Evolutionary conservation across 2,113 vertebrate genomes (phyloP).

Genomic region (Anolis sagrei): DNA sequence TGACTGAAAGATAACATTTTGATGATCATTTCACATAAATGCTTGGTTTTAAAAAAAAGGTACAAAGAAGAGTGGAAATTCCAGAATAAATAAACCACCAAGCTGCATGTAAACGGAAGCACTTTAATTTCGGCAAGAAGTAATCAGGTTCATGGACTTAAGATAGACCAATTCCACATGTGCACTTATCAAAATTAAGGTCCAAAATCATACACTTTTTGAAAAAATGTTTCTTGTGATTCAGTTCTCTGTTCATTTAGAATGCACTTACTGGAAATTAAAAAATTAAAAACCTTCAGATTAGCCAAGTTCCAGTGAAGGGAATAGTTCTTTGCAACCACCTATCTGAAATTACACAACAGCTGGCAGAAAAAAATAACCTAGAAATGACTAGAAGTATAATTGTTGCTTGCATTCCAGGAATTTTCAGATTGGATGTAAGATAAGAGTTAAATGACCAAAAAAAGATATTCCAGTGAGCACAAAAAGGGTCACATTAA

Average conservation of each 20-base stretch:
- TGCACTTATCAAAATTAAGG: too few relatives aligned
- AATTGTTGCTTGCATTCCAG: too few relatives aligned
- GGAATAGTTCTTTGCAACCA: too few relatives aligned
- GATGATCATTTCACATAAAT: neutral
- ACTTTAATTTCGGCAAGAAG: neutral
- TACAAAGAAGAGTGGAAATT: neutral
- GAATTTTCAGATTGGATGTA: too few relatives aligned
- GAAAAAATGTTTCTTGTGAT: neutral
- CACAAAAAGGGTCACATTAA: too few relatives aligned
- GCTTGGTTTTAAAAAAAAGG: neutral
- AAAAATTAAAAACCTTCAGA: neutral
- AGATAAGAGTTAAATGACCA: too few relatives aligned
- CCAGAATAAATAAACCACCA: neutral
- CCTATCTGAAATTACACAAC: too few relatives aligned
- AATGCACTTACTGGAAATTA: neutral
- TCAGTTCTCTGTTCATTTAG: neutral
- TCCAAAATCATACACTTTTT: too few relatives aligned
- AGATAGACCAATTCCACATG: neutral
- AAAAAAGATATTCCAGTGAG: too few relatives aligned
- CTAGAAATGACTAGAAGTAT: too few relatives aligned
- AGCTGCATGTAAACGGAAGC: neutral
- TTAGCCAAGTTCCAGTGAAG: neutral
- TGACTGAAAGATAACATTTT: neutral
- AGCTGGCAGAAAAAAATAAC: too few relatives aligned
- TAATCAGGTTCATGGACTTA: neutral